These are phyloP conservation scores for Lepus townsendii DNA, from an alignment of 2,797 vertebrate species.

Conservation along the genomic window DNA sequence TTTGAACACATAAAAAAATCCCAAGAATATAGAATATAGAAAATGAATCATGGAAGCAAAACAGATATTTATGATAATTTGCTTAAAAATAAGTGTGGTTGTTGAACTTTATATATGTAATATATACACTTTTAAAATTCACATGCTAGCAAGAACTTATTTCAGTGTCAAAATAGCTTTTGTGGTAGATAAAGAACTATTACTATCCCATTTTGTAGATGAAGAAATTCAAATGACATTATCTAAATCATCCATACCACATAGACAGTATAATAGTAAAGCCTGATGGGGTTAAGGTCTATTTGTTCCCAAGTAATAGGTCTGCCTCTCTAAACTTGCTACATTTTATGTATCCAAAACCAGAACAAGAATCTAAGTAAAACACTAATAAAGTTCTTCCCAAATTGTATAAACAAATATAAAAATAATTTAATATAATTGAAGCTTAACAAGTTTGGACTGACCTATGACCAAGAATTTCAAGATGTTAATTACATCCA, in stretches of 20 bases:
- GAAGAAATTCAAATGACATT: constrained; percentile 23
- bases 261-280: neutral
- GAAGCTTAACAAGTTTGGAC: neutral
- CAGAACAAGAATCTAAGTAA: neutral
- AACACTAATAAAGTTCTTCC: neutral
- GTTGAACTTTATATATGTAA: neutral
- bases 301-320: neutral
- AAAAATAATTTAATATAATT: constrained; percentile 1
- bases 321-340: neutral
- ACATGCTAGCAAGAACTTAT: neutral
- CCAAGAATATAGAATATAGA: neutral
- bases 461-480: neutral
- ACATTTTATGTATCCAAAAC: neutral
- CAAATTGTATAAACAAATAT: neutral
- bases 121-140: neutral
- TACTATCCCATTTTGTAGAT: neutral
- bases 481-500: neutral
- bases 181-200: neutral
- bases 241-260: constrained; percentile 1
- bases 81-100: constrained; percentile 33
- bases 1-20: neutral
- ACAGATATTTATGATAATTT: neutral
- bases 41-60: neutral
- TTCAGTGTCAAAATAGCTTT: constrained; percentile 26
- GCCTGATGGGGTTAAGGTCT: neutral